These are phyloP conservation scores for Hormiphora californensis DNA, from an alignment of 37 sponge, comb jelly and placozoan species.

Conservation along the genomic window DNA sequence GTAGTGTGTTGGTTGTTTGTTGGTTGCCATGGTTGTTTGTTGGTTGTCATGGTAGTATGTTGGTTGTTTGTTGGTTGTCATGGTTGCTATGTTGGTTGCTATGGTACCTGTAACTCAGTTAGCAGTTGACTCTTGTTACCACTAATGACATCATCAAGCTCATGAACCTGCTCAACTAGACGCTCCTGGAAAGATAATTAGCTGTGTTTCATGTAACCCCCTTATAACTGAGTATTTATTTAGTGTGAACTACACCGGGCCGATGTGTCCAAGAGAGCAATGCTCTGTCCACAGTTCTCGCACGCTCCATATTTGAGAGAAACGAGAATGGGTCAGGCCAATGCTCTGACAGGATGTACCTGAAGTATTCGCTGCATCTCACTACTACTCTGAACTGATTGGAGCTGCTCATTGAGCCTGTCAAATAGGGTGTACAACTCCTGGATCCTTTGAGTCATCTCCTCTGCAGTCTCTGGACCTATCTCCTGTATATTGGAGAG, in stretches of 20 bases:
- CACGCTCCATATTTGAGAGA: too few species aligned
- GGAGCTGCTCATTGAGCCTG: conserved; percentile 26
- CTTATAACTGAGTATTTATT: too few species aligned
- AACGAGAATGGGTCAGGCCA: too few species aligned
- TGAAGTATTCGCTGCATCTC: conserved; percentile 37
- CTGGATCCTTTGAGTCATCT: background rate
- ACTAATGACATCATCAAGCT: conserved; percentile 23
- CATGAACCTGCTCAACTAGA: conserved; percentile 48
- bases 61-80: background rate
- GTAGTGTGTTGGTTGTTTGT: too few species aligned
- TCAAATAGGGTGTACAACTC: background rate
- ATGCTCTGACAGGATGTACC: too few species aligned
- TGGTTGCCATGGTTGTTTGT: background rate
- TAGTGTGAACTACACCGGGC: too few species aligned
- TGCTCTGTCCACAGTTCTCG: too few species aligned
- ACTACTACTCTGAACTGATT: conserved; percentile 23
- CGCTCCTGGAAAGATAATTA: too few species aligned
- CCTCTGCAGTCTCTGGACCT: conserved; percentile 10
- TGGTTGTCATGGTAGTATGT: too few species aligned
- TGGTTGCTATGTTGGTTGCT: background rate
- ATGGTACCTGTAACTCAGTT: background rate
- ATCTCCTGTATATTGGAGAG: too few species aligned
- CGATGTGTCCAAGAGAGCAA: too few species aligned
- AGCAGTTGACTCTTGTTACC: conserved; percentile 29
- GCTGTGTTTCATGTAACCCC: too few species aligned